Evolutionary conservation across 1,140 invertebrate species (phyloP).

Genomic region (Caenorhabditis inopinata): DNA sequence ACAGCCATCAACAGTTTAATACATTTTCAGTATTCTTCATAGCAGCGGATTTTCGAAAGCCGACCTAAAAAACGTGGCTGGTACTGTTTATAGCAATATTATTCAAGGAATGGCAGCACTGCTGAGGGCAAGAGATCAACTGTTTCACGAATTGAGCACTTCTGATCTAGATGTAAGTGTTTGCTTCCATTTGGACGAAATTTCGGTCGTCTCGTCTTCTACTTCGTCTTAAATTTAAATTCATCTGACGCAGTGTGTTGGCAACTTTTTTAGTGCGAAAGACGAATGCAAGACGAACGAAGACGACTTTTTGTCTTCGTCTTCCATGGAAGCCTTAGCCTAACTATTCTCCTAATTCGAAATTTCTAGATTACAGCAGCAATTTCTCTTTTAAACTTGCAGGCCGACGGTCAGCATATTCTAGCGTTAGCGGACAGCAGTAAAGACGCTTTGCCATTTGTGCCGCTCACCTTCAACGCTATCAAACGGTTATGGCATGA

Average conservation of each 20-base stretch:
- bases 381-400: not conserved
- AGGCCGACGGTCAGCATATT: not conserved
- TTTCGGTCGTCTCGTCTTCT: not conserved
- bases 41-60: not conserved
- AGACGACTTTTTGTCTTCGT: too few relatives aligned
- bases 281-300: too few relatives aligned
- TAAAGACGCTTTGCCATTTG: constrained; percentile 9
- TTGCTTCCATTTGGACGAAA: not conserved
- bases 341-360: too few relatives aligned
- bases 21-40: not conserved
- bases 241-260: too few relatives aligned
- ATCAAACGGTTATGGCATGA: constrained; percentile 23
- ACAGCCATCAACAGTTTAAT: too few relatives aligned
- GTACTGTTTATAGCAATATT: constrained; percentile 19
- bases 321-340: too few relatives aligned
- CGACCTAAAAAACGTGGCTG: constrained; percentile 12
- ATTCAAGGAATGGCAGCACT: constrained; percentile 17
- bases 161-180: not conserved
- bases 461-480: not conserved
- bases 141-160: not conserved
- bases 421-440: not conserved
- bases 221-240: too few relatives aligned
- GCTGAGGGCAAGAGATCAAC: not conserved
- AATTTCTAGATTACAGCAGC: too few relatives aligned
- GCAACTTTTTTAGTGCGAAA: too few relatives aligned